Base-by-base conservation (phyloP, 30 jellyfish, hydroid and myxozoan species). In the Rhopilema esculentum region DNA sequence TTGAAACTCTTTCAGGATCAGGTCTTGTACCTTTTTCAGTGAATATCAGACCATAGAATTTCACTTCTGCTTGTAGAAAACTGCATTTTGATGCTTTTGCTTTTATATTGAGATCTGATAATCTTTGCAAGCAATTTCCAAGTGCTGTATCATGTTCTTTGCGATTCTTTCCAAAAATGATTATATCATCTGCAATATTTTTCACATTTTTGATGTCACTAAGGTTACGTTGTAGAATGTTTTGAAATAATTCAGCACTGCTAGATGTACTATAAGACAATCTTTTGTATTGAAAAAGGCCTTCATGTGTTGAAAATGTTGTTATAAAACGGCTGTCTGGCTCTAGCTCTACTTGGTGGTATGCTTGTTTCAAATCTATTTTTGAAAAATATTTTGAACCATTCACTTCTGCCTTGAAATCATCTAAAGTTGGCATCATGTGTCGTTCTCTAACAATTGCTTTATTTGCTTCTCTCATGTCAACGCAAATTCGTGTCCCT, bases 101-200 rank as follows among this genome's bases (percentile, higher is more conserved):
- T 81, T 81, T 81, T 7, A 66, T 28, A 15, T 66, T 63, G 29
- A 81, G 57, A 81, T 78, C 79, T 40, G 85, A 75, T n/a, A 75
- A 50, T 16, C 85, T 18, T 50, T 74, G 12, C 28, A 74, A 0
- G n/a, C 85, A 74, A 74, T 0, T 9, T 48, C 18, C 85, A 12
- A 74, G 21, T 22, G 85, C 85, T 33, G 16, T 74, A 70, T 74
- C 85, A 61, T 74, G 71, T 19, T 32, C 72, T 74, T 33, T 48
- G 16, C 83, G 66, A 16, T 15, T 20, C 52, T 72, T 28, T 18
- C 83, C 83, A 30, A 28, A 30, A 8, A 72, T 72, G 66, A 72
- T 72, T 16, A 88, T 81, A 49, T 90, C 97, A 29, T 90, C 97
- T 1, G 90, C 84, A 12, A 81, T 81, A 51, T 85, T 85, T 31